These are phyloP conservation scores for Aldrovandia affinis DNA, from an alignment of 2,797 vertebrate genomes.

Conservation along the genomic window DNA sequence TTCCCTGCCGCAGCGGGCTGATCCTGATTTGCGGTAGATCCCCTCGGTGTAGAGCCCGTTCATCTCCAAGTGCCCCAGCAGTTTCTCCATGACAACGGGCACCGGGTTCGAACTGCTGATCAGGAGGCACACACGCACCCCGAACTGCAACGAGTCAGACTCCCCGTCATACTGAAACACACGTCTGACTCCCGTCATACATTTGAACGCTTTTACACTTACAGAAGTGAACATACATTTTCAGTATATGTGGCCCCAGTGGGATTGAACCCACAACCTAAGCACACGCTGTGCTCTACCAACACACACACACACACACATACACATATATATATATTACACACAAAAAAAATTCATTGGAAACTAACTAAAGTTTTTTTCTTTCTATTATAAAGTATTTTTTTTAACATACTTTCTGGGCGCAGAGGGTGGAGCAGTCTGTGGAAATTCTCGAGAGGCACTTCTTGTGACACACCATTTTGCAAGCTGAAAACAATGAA, in stretches of 20 bases:
- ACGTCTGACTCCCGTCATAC: background rate
- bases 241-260: background rate
- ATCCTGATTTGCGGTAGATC: constrained; percentile 95
- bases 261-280: too few relatives aligned
- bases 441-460: constrained; percentile 86
- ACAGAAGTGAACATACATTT: background rate
- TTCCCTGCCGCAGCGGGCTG: constrained; percentile 85
- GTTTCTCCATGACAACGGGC: constrained; percentile 86
- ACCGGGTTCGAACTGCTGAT: constrained; percentile 78
- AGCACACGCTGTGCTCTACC: too few relatives aligned
- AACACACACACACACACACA: background rate
- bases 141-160: constrained; percentile 80
- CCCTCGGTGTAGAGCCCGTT: constrained; percentile 94
- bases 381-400: background rate
- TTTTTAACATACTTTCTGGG: constrained; percentile 74
- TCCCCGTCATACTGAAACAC: constrained; percentile 64
- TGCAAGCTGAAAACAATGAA: constrained; percentile 79
- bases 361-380: background rate
- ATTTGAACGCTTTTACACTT: background rate
- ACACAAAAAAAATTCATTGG: background rate
- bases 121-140: constrained; percentile 82
- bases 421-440: constrained; percentile 75
- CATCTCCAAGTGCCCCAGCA: constrained; percentile 91
- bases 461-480: constrained; percentile 95
- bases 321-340: background rate